Percentiles rank a stretch among this genome's conserved stretches.
Evolutionary conservation across 2,797 vertebrate genomes (phyloP).

Genomic region (Parambassis ranga): DNA sequence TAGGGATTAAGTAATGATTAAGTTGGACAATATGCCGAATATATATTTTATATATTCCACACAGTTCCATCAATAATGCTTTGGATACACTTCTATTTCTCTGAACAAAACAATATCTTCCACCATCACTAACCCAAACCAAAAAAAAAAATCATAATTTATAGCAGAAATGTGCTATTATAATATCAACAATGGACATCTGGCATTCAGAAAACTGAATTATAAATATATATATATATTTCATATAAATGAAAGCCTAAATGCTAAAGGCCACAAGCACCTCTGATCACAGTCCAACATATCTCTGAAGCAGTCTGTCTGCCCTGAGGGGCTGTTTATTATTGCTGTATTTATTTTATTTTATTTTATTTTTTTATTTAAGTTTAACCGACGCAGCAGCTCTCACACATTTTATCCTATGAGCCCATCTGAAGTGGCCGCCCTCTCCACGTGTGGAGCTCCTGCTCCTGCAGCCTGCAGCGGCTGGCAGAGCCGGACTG

Average conservation of each 20-base stretch:
- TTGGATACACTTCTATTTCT: not conserved
- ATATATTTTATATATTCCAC: not conserved
- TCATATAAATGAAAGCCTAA: constrained; percentile 22
- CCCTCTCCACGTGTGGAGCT: constrained; percentile 13
- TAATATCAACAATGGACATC: constrained; percentile 1
- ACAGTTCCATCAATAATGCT: not conserved
- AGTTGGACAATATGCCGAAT: not conserved
- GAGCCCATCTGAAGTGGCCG: constrained; percentile 34
- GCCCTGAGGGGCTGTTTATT: constrained; percentile 39
- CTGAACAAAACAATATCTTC: not conserved
- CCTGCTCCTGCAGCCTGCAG: constrained; percentile 33
- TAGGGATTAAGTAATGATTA: too few species aligned
- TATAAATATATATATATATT: too few species aligned
- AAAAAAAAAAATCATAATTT: not conserved
- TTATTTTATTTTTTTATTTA: constrained; percentile 16
- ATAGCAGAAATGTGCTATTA: not conserved
- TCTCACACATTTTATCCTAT: not conserved
- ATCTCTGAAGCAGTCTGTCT: constrained; percentile 52
- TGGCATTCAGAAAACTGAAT: constrained; percentile 4
- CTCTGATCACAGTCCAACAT: constrained; percentile 60
- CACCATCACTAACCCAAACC: not conserved
- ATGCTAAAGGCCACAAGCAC: constrained; percentile 23
- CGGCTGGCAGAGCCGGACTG: constrained; percentile 49
- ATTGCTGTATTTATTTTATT: constrained; percentile 20
- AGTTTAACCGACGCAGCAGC: constrained; percentile 33